Percentiles rank a stretch among this genome's conserved stretches.
phyloP scores from a whole-genome alignment of 2,113 vertebrate genomes.

The Bagarius yarrelli region DNA sequence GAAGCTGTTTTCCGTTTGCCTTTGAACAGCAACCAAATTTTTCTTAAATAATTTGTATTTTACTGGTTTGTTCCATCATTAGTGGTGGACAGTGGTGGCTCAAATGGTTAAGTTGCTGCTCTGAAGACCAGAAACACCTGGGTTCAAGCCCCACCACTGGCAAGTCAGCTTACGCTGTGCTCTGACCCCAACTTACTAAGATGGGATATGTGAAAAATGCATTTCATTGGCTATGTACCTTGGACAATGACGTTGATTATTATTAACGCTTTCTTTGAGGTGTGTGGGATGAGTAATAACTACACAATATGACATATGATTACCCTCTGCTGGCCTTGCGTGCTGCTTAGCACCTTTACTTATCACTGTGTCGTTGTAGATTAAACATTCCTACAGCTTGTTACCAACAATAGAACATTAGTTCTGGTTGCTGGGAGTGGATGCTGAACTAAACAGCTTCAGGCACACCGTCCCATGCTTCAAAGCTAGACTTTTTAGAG shows the following conservation, averaged over 20 bases:
- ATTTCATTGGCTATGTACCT: too few species aligned
- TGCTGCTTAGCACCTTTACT: constrained; percentile 30
- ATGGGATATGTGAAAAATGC: too few species aligned
- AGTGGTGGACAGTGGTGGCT: too few species aligned
- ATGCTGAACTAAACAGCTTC: constrained; percentile 48
- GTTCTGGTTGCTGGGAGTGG: constrained; percentile 50
- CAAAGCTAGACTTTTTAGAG: constrained; percentile 35
- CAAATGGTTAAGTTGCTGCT: too few species aligned
- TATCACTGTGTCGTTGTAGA: constrained; percentile 40
- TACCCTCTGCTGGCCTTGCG: constrained; percentile 17
- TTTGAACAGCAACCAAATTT: neutral
- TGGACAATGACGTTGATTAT: too few species aligned
- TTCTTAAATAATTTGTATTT: constrained; percentile 46
- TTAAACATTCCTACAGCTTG: constrained; percentile 55
- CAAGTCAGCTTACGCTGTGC: too few species aligned
- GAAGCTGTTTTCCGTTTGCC: neutral
- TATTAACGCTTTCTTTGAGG: constrained; percentile 51
- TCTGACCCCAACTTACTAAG: too few species aligned
- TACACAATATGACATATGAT: constrained; percentile 44
- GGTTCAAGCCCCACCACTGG: too few species aligned
- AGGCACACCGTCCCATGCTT: constrained; percentile 41
- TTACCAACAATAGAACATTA: constrained; percentile 54
- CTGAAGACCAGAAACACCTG: too few species aligned
- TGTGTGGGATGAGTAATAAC: constrained; percentile 42
- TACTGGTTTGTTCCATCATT: constrained; percentile 42